phyloP scores from a whole-genome alignment of 2,113 vertebrate genomes.

The Cyprinus carpio region DNA sequence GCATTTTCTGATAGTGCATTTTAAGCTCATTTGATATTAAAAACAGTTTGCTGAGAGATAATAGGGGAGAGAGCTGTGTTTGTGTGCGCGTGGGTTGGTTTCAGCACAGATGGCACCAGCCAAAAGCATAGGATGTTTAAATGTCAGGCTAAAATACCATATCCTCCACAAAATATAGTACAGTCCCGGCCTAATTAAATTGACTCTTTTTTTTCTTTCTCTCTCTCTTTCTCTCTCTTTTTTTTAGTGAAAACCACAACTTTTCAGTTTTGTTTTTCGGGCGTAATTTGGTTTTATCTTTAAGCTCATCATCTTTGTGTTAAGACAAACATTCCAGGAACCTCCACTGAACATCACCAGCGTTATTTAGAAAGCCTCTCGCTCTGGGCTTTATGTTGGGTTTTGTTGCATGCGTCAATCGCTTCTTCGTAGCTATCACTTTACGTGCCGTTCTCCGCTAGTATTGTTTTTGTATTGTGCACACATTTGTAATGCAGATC shows the following conservation, averaged over 20 bases:
- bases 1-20: not conserved
- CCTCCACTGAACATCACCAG: not conserved
- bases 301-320: slow-evolving; percentile 51
- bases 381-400: not conserved
- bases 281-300: slow-evolving; percentile 61
- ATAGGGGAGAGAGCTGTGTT: slow-evolving; percentile 47
- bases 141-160: slow-evolving; percentile 67
- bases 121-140: slow-evolving; percentile 66
- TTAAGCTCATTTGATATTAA: not conserved
- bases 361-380: slow-evolving; percentile 18
- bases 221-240: not conserved
- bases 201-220: slow-evolving; percentile 68
- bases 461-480: not conserved
- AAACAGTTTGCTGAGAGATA: slow-evolving; percentile 15
- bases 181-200: slow-evolving; percentile 69
- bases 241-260: slow-evolving; percentile 84
- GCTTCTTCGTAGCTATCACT: not conserved
- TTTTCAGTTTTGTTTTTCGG: slow-evolving; percentile 91
- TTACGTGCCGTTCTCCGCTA: not conserved
- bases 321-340: slow-evolving; percentile 52
- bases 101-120: slow-evolving; percentile 64
- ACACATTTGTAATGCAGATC: not conserved
- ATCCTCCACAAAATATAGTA: slow-evolving; percentile 58
- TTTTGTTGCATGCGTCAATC: slow-evolving; percentile 6
- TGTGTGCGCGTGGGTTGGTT: slow-evolving; percentile 66